Evolutionary conservation across 92 coral and sea anemone genomes (phyloP).

Genomic region (Epizoanthus rinbou): DNA sequence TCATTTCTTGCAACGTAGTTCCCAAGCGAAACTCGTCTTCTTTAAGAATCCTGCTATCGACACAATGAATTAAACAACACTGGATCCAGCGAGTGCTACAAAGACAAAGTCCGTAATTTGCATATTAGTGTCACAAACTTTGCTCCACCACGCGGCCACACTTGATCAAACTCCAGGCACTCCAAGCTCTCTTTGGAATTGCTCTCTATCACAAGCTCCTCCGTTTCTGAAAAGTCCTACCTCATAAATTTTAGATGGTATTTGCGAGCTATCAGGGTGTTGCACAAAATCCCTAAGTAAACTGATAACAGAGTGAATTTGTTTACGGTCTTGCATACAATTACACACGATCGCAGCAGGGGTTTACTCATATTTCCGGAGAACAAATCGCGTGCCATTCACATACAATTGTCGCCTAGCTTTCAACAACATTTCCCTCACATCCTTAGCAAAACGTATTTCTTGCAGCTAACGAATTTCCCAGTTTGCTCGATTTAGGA

Average conservation of each 20-base stretch:
- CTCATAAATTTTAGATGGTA: not conserved
- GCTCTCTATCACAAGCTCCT: not conserved
- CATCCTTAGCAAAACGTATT: not conserved
- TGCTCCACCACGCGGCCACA: not conserved
- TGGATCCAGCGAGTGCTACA: not conserved
- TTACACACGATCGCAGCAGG: not conserved
- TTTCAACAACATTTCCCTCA: not conserved
- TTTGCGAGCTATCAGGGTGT: not conserved
- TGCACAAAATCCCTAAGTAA: conserved; percentile 18
- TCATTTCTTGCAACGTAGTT: not conserved
- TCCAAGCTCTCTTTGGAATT: conserved; percentile 8
- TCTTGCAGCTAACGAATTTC: not conserved
- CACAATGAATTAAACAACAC: conserved; percentile 7
- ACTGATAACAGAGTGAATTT: conserved; percentile 13
- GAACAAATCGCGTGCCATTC: conserved; percentile 10
- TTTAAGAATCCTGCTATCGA: conserved; percentile 26
- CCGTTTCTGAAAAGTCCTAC: not conserved
- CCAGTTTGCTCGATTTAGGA: not conserved
- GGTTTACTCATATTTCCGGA: not conserved
- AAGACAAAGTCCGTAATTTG: conserved; percentile 7
- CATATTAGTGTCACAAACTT: conserved; percentile 32
- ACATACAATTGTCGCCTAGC: not conserved
- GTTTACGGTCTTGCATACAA: conserved; percentile 28
- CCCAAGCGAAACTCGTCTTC: conserved; percentile 24
- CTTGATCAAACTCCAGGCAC: not conserved